A percentile compares a stretch with the other conserved stretches of the same genome.
phyloP scores from a whole-genome alignment of 2,888 invertebrate genomes.

The Pterobdella sp. region DNA sequence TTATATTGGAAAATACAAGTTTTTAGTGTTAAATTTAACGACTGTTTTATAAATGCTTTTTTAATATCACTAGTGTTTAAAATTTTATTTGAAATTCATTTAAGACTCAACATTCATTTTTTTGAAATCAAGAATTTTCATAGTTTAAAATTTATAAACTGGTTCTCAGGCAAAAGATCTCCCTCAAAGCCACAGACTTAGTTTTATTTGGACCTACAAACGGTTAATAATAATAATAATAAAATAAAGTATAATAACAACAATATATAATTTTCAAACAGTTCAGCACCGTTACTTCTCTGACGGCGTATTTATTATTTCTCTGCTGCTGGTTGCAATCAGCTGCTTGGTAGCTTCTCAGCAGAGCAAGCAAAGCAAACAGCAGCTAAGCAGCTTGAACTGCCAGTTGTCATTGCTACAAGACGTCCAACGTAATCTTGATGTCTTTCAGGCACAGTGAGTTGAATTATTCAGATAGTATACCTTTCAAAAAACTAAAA shows the following conservation, averaged over 20 bases:
- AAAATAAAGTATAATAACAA: not conserved
- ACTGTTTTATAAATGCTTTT: no score
- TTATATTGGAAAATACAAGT: no score
- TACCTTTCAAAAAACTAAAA: no score
- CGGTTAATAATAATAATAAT: slow-evolving; percentile 65
- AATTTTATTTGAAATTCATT: no score
- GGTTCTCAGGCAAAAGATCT: slow-evolving; percentile 80
- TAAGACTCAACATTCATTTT: no score
- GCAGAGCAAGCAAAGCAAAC: slow-evolving; percentile 77
- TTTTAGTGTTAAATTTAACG: no score
- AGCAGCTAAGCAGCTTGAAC: slow-evolving; percentile 77
- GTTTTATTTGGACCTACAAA: slow-evolving; percentile 95
- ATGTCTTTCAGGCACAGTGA: slow-evolving; percentile 26
- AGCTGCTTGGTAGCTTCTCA: slow-evolving; percentile 85
- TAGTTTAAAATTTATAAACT: no score
- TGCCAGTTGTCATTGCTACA: slow-evolving; percentile 54
- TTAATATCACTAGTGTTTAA: no score
- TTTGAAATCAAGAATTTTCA: no score
- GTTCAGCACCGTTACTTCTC: slow-evolving; percentile 71
- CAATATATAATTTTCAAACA: slow-evolving; percentile 49
- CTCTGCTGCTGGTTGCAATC: slow-evolving; percentile 73
- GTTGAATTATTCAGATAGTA: not conserved
- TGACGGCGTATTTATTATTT: slow-evolving; percentile 75
- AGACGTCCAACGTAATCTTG: slow-evolving; percentile 63
- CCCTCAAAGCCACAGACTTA: slow-evolving; percentile 97